phyloP scores from a whole-genome alignment of 2,797 vertebrate species.

The Melanotaenia maccullochi region DNA sequence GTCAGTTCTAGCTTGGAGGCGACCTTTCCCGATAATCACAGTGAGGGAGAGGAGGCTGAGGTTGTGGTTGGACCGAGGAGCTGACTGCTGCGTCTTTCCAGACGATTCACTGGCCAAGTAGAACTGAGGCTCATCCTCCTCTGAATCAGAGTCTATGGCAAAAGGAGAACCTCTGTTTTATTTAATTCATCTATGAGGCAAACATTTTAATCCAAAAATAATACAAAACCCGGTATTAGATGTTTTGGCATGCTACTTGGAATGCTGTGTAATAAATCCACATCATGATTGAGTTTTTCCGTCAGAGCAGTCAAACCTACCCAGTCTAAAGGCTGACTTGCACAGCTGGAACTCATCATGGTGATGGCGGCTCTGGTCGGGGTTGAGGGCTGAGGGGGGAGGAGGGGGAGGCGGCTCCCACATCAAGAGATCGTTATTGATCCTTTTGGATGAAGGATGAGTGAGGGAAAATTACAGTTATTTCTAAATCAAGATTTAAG shows the following conservation, averaged over 20 bases:
- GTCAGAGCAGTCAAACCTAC: conserved; percentile 71
- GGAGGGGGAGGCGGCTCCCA: conserved; percentile 87
- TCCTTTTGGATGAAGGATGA: conserved; percentile 71
- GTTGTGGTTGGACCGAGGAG: conserved; percentile 74
- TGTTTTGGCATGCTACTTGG: background rate
- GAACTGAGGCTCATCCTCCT: conserved; percentile 89
- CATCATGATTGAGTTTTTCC: conserved; percentile 7
- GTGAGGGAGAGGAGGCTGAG: conserved; percentile 86
- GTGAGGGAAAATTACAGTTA: conserved; percentile 8
- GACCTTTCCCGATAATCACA: conserved; percentile 87
- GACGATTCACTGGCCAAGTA: conserved; percentile 78
- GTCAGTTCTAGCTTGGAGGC: conserved; percentile 88
- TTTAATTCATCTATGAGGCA: background rate
- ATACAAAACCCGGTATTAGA: conserved; percentile 22
- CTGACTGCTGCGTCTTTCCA: conserved; percentile 61
- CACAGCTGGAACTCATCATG: conserved; percentile 88
- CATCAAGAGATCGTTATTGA: conserved; percentile 95
- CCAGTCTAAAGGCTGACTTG: conserved; percentile 90
- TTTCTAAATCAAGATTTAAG: conserved; percentile 15
- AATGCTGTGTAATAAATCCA: conserved; percentile 15
- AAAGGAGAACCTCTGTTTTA: conserved; percentile 8
- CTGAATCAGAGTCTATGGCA: conserved; percentile 89
- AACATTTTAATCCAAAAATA: conserved; percentile 22
- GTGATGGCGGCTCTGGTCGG: conserved; percentile 51
- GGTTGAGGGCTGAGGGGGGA: conserved; percentile 61